A percentile compares a stretch with the other conserved stretches of the same genome.
Evolutionary conservation across 2,113 vertebrate species (phyloP).

Genomic region (Barbus barbus): DNA sequence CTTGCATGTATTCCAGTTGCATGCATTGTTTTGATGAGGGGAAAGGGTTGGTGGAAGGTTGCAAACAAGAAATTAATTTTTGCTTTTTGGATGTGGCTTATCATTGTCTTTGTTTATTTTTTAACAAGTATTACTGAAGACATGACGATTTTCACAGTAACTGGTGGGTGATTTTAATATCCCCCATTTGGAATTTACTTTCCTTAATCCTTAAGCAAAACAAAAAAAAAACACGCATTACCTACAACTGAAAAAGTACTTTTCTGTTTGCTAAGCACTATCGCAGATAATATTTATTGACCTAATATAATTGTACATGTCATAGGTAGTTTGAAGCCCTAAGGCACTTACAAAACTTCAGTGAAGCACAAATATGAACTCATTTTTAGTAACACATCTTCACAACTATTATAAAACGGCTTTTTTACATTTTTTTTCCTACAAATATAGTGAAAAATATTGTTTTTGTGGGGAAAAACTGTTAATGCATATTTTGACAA

Average conservation of each 20-base stretch:
- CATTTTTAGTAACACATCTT: conserved; percentile 40
- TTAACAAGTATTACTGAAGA: conserved; percentile 37
- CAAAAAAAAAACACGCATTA: conserved; percentile 7
- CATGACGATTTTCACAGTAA: neutral
- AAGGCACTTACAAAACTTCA: conserved; percentile 59
- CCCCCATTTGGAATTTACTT: conserved; percentile 22
- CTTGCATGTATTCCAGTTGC: conserved; percentile 75
- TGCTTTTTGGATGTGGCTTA: conserved; percentile 73
- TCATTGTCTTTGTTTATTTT: conserved; percentile 57
- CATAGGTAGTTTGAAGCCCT: conserved; percentile 53
- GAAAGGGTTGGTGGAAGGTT: conserved; percentile 42
- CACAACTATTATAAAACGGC: conserved; percentile 41
- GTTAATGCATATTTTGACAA: neutral
- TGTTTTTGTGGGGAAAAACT: neutral
- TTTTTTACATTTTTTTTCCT: conserved; percentile 34
- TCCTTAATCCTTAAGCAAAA: conserved; percentile 30
- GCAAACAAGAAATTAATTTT: conserved; percentile 57
- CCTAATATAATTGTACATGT: conserved; percentile 54
- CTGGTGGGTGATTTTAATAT: conserved; percentile 18
- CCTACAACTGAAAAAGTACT: conserved; percentile 33
- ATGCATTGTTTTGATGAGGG: conserved; percentile 60
- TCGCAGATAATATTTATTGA: conserved; percentile 69
- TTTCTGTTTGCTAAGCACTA: conserved; percentile 69
- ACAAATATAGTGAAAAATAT: neutral
- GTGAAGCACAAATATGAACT: conserved; percentile 74